phyloP scores from a whole-genome alignment of 2,888 invertebrate species.

The Melieria omissa region DNA sequence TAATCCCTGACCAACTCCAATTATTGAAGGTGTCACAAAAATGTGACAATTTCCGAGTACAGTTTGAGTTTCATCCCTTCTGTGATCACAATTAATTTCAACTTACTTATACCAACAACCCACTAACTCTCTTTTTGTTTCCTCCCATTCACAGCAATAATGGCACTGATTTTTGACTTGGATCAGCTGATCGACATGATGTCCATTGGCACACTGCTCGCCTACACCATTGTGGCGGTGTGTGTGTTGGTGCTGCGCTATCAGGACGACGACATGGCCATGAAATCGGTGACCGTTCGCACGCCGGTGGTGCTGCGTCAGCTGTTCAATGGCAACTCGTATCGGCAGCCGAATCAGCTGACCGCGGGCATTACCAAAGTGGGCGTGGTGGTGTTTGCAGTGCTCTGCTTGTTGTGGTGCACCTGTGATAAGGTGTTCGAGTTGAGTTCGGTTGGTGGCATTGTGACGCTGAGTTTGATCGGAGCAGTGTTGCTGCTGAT shows the following conservation, averaged over 20 bases:
- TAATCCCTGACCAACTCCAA: no score
- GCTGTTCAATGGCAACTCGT: constrained; percentile 77
- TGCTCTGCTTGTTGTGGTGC: constrained; percentile 64
- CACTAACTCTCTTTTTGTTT: neutral
- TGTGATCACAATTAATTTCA: no score
- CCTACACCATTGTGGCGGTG: constrained; percentile 92
- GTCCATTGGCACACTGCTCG: constrained; percentile 90
- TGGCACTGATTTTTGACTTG: constrained; percentile 90
- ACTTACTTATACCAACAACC: no score
- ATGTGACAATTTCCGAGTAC: no score
- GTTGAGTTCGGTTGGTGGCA: constrained; percentile 53
- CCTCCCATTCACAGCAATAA: constrained; percentile 70
- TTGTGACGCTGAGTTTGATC: constrained; percentile 68
- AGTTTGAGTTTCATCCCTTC: no score
- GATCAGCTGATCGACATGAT: constrained; percentile 93
- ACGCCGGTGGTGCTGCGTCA: constrained; percentile 68
- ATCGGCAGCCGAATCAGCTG: constrained; percentile 74
- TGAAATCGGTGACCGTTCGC: constrained; percentile 58
- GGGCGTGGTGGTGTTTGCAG: constrained; percentile 71
- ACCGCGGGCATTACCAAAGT: constrained; percentile 76
- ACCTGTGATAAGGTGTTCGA: constrained; percentile 51
- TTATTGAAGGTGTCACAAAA: no score
- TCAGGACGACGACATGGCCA: constrained; percentile 61
- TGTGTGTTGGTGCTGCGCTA: constrained; percentile 89
- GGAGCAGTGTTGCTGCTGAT: constrained; percentile 70